phyloP scores from a whole-genome alignment of 2,113 vertebrate species.

The Aegithalos caudatus region DNA sequence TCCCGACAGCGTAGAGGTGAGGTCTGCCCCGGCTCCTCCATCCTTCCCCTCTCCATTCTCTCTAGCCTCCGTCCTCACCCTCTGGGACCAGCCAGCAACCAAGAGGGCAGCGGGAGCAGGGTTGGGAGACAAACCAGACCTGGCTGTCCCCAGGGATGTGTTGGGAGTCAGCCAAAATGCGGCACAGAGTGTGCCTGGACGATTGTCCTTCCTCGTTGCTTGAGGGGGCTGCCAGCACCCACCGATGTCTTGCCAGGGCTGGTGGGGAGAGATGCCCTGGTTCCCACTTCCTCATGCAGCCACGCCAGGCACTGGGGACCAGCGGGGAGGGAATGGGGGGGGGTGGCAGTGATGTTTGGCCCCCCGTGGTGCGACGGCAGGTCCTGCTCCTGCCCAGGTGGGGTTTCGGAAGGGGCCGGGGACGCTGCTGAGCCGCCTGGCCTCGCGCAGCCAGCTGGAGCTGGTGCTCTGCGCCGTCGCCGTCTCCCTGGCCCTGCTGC shows the following conservation, averaged over 20 bases:
- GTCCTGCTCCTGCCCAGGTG: slow-evolving; percentile 73
- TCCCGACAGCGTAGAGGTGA: slow-evolving; percentile 88
- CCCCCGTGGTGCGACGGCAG: background rate
- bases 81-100: background rate
- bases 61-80: background rate
- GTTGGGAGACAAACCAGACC: background rate
- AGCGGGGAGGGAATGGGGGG: background rate
- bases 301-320: background rate
- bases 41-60: background rate
- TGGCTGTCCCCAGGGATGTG: background rate
- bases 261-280: background rate
- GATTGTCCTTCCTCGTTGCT: background rate
- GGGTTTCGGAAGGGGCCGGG: slow-evolving; percentile 85
- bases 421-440: slow-evolving; percentile 71
- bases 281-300: background rate
- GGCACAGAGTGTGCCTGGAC: background rate
- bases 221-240: background rate
- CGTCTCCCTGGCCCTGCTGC: slow-evolving; percentile 79
- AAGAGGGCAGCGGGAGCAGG: background rate
- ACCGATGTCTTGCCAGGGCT: accelerated
- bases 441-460: slow-evolving; percentile 83
- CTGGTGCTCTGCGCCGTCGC: slow-evolving; percentile 78
- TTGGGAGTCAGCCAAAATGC: slow-evolving; percentile 29
- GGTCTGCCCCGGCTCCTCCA: background rate
- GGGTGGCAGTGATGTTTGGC: accelerated